Conservation (phyloP, 37 sponge, comb jelly and placozoan genomes). For the Hormiphora californensis region DNA sequence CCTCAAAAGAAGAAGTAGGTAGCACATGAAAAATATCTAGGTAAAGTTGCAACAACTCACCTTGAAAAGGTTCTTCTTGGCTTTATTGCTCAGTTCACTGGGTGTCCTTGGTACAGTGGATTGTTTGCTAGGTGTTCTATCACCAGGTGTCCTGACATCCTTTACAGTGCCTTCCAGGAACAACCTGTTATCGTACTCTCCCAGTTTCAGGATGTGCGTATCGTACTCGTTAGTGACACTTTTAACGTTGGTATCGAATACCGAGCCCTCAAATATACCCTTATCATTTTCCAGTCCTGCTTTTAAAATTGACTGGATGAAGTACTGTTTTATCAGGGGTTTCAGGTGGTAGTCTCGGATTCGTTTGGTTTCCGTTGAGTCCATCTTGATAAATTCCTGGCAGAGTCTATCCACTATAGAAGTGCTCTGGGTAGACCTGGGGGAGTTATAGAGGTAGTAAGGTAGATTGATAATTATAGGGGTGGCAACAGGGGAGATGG, state of each 20-base stretch:
- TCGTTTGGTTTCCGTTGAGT: conserved; percentile 42
- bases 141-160: neutral
- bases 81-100: conserved; percentile 33
- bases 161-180: neutral
- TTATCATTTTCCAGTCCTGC: conserved; percentile 19
- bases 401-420: conserved; percentile 29
- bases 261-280: conserved; percentile 21
- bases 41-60: too few species aligned
- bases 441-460: neutral
- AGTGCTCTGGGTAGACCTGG: conserved; percentile 28
- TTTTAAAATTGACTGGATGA: conserved; percentile 14
- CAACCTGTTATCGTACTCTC: conserved; percentile 48
- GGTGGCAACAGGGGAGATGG: too few species aligned
- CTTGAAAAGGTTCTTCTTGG: conserved; percentile 25
- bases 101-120: neutral
- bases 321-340: conserved; percentile 36
- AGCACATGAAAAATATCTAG: too few species aligned
- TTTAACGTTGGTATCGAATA: conserved; percentile 29
- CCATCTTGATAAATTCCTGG: conserved; percentile 20
- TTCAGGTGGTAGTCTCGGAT: conserved; percentile 46
- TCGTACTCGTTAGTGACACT: conserved; percentile 33
- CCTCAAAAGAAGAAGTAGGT: too few species aligned
- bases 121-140: conserved; percentile 30
- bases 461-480: too few species aligned
- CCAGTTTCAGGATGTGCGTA: conserved; percentile 29